phyloP scores from a whole-genome alignment of 2,113 vertebrate species.

The Gnathonemus echidnorhynchus region DNA sequence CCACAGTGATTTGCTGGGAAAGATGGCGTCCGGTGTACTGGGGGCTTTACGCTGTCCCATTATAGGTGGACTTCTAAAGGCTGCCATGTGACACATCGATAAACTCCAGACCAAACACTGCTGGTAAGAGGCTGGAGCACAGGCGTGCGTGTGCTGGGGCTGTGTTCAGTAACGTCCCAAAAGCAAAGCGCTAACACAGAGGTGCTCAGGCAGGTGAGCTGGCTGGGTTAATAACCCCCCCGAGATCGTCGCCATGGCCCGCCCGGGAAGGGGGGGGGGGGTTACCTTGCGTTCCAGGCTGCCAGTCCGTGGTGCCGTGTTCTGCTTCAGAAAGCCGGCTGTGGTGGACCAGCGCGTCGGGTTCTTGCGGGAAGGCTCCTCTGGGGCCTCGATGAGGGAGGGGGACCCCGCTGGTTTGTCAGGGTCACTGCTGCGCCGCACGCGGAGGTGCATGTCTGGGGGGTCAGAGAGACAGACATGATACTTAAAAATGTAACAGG shows the following conservation, averaged over 20 bases:
- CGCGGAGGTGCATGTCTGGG: constrained; percentile 89
- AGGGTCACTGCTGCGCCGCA: constrained; percentile 93
- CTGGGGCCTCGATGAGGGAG: constrained; percentile 65
- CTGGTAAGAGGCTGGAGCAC: not conserved
- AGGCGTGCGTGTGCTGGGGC: not conserved
- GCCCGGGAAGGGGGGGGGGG: not conserved
- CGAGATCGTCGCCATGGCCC: not conserved
- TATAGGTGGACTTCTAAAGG: not conserved
- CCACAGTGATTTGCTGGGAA: not conserved
- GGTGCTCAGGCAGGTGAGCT: not conserved
- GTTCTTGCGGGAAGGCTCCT: constrained; percentile 87
- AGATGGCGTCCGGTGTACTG: not conserved
- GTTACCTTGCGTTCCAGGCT: constrained; percentile 83
- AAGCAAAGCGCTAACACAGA: not conserved
- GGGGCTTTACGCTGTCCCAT: not conserved
- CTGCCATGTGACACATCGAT: not conserved
- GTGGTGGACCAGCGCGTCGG: constrained; percentile 86
- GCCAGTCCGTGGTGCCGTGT: constrained; percentile 49
- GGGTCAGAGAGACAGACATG: not conserved
- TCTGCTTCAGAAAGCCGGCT: constrained; percentile 77
- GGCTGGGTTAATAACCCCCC: too few species aligned
- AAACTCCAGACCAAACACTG: not conserved
- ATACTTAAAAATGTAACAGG: not conserved
- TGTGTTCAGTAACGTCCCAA: not conserved
- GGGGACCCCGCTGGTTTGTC: constrained; percentile 66